A percentile compares a stretch with the other conserved stretches of the same genome.
These are phyloP conservation scores for Leptodactylus fallax DNA, from an alignment of 2,797 vertebrate species.

Conservation along the genomic window DNA sequence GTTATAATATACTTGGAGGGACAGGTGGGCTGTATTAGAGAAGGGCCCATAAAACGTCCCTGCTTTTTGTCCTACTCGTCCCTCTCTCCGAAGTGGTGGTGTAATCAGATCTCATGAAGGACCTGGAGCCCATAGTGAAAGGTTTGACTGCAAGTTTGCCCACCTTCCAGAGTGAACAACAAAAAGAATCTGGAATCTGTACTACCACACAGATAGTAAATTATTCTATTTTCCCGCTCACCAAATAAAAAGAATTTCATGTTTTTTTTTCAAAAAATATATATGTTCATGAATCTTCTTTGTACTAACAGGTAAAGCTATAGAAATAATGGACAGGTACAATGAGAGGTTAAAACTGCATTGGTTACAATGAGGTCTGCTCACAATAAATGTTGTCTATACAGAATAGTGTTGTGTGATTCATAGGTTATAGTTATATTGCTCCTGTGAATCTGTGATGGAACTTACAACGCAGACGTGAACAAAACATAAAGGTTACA, in stretches of 20 bases:
- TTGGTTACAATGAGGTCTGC: slow-evolving; percentile 1
- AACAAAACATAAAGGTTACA: too few relatives aligned
- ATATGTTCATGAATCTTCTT: slow-evolving; percentile 7
- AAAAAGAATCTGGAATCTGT: neutral
- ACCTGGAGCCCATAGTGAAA: neutral
- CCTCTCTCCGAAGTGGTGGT: slow-evolving; percentile 1
- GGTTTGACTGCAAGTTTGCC: neutral
- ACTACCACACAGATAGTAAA: slow-evolving; percentile 36
- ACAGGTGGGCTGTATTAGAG: neutral
- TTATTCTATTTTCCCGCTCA: slow-evolving; percentile 54
- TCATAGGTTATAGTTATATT: neutral
- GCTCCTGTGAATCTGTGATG: too few relatives aligned
- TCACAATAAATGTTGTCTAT: slow-evolving; percentile 8
- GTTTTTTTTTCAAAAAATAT: slow-evolving; percentile 38
- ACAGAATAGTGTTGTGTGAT: neutral
- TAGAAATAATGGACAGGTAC: neutral
- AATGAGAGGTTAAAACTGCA: neutral
- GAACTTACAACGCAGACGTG: too few relatives aligned
- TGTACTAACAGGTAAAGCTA: neutral
- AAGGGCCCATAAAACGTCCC: slow-evolving; percentile 19
- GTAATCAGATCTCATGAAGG: neutral
- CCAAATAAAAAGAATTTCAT: slow-evolving; percentile 45
- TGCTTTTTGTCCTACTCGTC: neutral
- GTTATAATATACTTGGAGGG: slow-evolving; percentile 28
- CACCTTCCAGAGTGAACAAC: neutral